Base-by-base conservation (phyloP, 2,113 vertebrate species). In the Chelonoidis abingdonii region DNA sequence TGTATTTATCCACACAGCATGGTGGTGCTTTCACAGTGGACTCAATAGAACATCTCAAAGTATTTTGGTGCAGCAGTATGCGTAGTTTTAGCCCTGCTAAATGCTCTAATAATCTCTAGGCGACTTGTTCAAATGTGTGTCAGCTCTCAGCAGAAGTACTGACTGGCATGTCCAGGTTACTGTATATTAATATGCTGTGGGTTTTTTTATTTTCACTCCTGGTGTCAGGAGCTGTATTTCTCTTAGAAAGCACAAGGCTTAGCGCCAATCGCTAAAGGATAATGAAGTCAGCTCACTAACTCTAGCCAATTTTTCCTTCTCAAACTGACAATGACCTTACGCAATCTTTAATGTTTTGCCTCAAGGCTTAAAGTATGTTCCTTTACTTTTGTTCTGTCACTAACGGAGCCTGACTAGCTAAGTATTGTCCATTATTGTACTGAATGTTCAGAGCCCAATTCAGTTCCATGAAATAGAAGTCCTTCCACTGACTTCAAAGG, bases 61-160 rank as follows among this genome's bases (percentile, higher is more conserved):
- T 81, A 19, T 7, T 0, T 1, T 44, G 84, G 59, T 7, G 19
- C 35, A 5, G 44, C 84, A 38, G 53, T 35, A 2, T 3, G 54
- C 47, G 1, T 1, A 29, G 1, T 0, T 80, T 75, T 12, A 75
- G 27, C 56, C 44, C 3, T 14, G 27, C 16, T 44, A 41, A 76
- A 78, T 1, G 2, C 52, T 35, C 62, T 3, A 8, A 0, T 16
- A 1, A 7, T 0, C 0, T 47, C 1, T 78, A 53, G 11, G 47
- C 5, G 7, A 49, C 69, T 56, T 9, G 7, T 47, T 41, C 29
- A 27, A 9, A 0, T 35, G 1, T 22, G 8, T 13, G 49, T 29
- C 59, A 14, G 56, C 53, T 12, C 44, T 24, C 52, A 47, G 50
- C 83, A 31, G 35, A 69, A 49, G 31, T 24, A 1, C 3, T 2